Evolutionary conservation across 2,113 vertebrate species (phyloP).

Genomic region (Cryptotis parvus): DNA sequence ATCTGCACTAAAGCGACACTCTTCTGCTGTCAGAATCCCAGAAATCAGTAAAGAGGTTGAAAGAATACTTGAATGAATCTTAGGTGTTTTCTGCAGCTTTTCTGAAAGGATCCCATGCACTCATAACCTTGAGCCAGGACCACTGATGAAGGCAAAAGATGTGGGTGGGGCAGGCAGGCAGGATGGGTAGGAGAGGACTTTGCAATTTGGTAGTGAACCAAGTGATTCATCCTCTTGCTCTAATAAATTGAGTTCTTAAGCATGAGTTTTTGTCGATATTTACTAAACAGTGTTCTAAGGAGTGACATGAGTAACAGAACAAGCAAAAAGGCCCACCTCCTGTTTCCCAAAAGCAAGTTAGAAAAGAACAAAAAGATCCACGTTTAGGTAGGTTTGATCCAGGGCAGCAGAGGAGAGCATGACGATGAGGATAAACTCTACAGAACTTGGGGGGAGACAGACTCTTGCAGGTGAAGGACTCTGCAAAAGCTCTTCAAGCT

Average conservation of each 20-base stretch:
- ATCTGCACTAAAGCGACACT: background rate
- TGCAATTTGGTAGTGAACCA: background rate
- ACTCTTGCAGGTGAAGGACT: background rate
- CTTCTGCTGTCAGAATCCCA: background rate
- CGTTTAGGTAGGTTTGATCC: conserved; percentile 6
- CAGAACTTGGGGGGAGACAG: conserved; percentile 1
- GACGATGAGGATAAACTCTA: conserved; percentile 39
- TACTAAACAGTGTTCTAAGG: conserved; percentile 5
- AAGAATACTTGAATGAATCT: background rate
- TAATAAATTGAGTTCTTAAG: background rate
- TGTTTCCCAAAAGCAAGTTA: conserved; percentile 34
- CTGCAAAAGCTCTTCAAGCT: background rate
- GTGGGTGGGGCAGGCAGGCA: too few species aligned
- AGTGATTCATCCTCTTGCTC: background rate
- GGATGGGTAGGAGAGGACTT: background rate
- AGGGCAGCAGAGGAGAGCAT: background rate
- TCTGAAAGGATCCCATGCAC: background rate
- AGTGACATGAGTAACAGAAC: background rate
- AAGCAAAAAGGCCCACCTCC: background rate
- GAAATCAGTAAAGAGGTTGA: background rate
- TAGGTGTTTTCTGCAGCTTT: background rate
- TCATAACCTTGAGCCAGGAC: background rate
- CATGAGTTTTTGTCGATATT: background rate
- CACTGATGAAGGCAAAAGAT: too few species aligned
- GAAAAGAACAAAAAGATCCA: background rate